A percentile compares a stretch with the other conserved stretches of the same genome.
phyloP scores from a whole-genome alignment of 2,113 vertebrate species.

The Astur gentilis region DNA sequence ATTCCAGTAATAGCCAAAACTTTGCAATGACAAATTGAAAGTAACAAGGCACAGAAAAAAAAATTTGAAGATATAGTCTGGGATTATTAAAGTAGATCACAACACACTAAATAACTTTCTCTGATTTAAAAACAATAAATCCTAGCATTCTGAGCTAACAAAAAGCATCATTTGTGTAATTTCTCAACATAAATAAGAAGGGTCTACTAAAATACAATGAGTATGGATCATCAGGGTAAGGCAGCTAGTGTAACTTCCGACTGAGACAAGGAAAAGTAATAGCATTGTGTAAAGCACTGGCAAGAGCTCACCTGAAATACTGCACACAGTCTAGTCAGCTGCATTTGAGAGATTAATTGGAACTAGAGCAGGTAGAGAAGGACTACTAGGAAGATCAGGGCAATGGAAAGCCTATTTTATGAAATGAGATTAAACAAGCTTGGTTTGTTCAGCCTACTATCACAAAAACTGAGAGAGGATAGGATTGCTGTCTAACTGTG shows the following conservation, averaged over 20 bases:
- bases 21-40: background rate
- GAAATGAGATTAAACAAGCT: background rate
- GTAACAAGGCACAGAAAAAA: background rate
- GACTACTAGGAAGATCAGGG: background rate
- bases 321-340: background rate
- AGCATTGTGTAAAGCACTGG: background rate
- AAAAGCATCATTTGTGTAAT: background rate
- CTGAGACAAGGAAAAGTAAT: background rate
- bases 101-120: background rate
- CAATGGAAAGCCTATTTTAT: background rate
- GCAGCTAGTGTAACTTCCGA: background rate
- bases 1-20: background rate
- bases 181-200: background rate
- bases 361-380: background rate
- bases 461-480: background rate
- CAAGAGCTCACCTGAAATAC: background rate
- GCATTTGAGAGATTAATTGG: background rate
- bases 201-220: background rate
- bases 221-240: background rate
- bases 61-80: background rate
- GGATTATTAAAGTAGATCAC: background rate
- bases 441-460: background rate
- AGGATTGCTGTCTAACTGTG: background rate
- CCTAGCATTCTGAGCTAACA: background rate
- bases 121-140: background rate